Base-by-base conservation (phyloP, 2,797 vertebrate species). In the Heliangelus exortis region DNA sequence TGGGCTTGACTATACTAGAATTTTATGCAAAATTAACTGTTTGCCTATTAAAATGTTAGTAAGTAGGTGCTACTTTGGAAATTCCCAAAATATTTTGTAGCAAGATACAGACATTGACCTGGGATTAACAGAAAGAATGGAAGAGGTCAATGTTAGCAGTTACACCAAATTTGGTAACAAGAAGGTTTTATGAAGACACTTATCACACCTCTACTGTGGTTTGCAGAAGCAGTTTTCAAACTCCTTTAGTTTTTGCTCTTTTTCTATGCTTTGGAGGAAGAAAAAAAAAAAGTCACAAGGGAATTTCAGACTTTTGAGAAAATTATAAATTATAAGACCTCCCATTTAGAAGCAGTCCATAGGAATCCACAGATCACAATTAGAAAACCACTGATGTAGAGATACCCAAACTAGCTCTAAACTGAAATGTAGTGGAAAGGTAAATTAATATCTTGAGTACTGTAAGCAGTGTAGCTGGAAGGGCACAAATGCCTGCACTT, bases 381-480 rank as follows among this genome's bases (percentile, higher is more conserved):
- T 45, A 48, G 71, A 84, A 93, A 96, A 94, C 62, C 87, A 82
- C 81, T 92, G 93, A 84, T 93, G 74, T 69, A 92, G 53, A 95
- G 87, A 95, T 95, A 93, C 39, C 55, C 12, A 57, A 87, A 80
- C 45, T 50, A 82, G 63, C 43, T 90, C 78, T 84, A 76, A 93
- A 75, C 39, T 82, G 74, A 28, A 82, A 18, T 87, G 67, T 90
- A 73, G 63, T 66, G 67, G 63, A 93, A 90, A 93, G 67, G 59
- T 92, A 76, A 95, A 89, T 77, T 0, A 82, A 3, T 76, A 29
- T 87, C 39, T 71, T 50, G 21, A 10, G n/a, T 63, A 54, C 43
- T 66, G 59, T 54, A 51, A 73, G 39, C 25, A 29, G 8, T 9
- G 28, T 43, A 84, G 41, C 25, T 90, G 23, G 43, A 90, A 65